phyloP scores from a whole-genome alignment of 1,140 invertebrate genomes.

The Caenorhabditis elegans region DNA sequence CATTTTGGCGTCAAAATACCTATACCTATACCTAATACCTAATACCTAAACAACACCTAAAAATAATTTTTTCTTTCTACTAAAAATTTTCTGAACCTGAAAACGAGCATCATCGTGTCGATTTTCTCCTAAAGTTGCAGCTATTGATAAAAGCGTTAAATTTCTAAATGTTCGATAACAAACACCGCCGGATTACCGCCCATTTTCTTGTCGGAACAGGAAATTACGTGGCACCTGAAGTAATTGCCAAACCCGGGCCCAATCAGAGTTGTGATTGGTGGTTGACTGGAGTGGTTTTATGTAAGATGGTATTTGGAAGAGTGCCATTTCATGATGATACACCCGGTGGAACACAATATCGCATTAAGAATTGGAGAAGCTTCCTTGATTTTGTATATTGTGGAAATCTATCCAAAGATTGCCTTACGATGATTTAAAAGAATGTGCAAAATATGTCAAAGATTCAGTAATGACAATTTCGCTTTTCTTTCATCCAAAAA shows the following conservation, averaged over 20 bases:
- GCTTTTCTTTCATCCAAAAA: too few species aligned
- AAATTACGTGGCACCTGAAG: conserved; percentile 81
- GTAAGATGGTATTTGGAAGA: conserved; percentile 97
- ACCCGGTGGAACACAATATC: conserved; percentile 50
- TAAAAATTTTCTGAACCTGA: conserved; percentile 63
- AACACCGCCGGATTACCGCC: conserved; percentile 80
- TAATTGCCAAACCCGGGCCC: conserved; percentile 74
- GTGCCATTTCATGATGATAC: conserved; percentile 80
- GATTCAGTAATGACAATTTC: conserved; percentile 81
- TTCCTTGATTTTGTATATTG: conserved; percentile 69
- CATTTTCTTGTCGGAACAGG: conserved; percentile 97
- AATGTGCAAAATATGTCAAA: neutral
- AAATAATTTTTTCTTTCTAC: conserved; percentile 51
- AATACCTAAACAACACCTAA: too few species aligned
- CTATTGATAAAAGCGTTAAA: conserved; percentile 50
- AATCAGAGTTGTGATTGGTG: conserved; percentile 99
- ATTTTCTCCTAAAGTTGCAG: conserved; percentile 70
- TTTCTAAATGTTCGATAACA: conserved; percentile 59
- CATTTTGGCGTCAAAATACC: too few species aligned
- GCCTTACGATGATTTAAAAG: conserved; percentile 81
- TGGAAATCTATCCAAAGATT: conserved; percentile 81
- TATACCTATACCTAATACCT: too few species aligned
- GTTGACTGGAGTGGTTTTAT: conserved; percentile 97
- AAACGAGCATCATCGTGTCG: conserved; percentile 79
- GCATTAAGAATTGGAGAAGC: conserved; percentile 88